phyloP scores from a whole-genome alignment of 2,113 vertebrate genomes.

The Hipposideros armiger region DNA sequence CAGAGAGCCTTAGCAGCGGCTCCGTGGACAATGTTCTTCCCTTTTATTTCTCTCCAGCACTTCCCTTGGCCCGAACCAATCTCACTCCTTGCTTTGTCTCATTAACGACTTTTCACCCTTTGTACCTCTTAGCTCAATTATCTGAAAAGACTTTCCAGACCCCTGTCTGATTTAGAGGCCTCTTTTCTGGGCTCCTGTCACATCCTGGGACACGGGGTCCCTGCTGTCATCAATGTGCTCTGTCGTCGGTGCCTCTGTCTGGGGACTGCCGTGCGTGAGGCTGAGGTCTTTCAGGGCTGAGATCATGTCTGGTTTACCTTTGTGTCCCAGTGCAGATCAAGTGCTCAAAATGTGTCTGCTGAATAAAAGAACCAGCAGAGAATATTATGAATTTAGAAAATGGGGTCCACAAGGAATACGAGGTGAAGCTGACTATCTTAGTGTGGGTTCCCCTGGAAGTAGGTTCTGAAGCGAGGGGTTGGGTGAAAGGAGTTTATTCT shows the following conservation, averaged over 20 bases:
- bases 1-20: too few species aligned
- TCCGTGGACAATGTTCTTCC: background rate
- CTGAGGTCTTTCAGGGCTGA: slow-evolving; percentile 57
- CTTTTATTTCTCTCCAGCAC: background rate
- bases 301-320: slow-evolving; percentile 67
- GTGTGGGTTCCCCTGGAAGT: background rate
- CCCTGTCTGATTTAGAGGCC: background rate
- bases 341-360: background rate
- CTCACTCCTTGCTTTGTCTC: background rate
- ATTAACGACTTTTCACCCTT: background rate
- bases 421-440: background rate
- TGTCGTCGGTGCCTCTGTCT: background rate
- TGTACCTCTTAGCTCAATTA: background rate
- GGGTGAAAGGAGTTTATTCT: background rate
- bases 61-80: background rate
- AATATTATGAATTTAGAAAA: background rate
- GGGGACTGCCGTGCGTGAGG: rapidly evolving
- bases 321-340: background rate
- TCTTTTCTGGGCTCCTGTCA: background rate
- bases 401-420: rapidly evolving
- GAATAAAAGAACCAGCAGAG: background rate
- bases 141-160: background rate
- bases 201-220: background rate
- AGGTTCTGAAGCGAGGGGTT: background rate
- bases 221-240: background rate